These are phyloP conservation scores for Oscarella lobularis DNA, from an alignment of 37 sponge, comb jelly and placozoan genomes.

Conservation along the genomic window DNA sequence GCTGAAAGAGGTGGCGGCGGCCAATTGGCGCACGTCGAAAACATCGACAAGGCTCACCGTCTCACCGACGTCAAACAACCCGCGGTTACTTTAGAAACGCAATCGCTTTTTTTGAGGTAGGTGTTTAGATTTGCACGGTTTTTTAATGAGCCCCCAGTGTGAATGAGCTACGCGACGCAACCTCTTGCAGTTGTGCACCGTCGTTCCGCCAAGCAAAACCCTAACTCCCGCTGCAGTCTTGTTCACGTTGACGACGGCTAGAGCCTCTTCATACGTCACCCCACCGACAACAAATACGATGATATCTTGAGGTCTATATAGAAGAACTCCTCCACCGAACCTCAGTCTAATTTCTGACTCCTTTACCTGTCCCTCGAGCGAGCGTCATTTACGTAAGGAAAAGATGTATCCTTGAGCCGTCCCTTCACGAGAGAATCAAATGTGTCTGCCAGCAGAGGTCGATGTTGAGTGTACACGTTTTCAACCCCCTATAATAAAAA, in stretches of 20 bases:
- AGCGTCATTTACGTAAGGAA: slow-evolving; percentile 27
- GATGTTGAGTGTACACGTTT: slow-evolving; percentile 95
- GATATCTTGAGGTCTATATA: slow-evolving; percentile 60
- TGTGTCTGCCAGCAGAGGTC: slow-evolving; percentile 43
- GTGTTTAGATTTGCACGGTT: too few relatives aligned
- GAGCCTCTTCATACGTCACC: slow-evolving; percentile 79
- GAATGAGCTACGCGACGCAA: too few relatives aligned
- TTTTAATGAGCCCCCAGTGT: too few relatives aligned
- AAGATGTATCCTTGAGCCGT: slow-evolving; percentile 45
- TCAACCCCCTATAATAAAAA: slow-evolving; percentile 65
- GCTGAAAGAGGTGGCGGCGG: slow-evolving; percentile 85
- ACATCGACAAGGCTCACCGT: slow-evolving; percentile 89
- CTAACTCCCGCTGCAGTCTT: slow-evolving; percentile 52
- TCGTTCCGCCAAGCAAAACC: slow-evolving; percentile 74
- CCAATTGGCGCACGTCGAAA: slow-evolving; percentile 81
- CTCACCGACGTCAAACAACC: too few relatives aligned
- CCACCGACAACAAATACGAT: slow-evolving; percentile 95
- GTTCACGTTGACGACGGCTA: slow-evolving; percentile 60
- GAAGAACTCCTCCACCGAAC: too few relatives aligned
- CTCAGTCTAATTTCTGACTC: too few relatives aligned
- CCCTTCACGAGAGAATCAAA: slow-evolving; percentile 44
- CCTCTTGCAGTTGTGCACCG: slow-evolving; percentile 58
- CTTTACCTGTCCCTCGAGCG: slow-evolving; percentile 27
- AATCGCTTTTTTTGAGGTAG: too few relatives aligned
- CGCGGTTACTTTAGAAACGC: too few relatives aligned